Conservation (phyloP, 2,888 invertebrate species). For the Pseudococcus viburni region DNA sequence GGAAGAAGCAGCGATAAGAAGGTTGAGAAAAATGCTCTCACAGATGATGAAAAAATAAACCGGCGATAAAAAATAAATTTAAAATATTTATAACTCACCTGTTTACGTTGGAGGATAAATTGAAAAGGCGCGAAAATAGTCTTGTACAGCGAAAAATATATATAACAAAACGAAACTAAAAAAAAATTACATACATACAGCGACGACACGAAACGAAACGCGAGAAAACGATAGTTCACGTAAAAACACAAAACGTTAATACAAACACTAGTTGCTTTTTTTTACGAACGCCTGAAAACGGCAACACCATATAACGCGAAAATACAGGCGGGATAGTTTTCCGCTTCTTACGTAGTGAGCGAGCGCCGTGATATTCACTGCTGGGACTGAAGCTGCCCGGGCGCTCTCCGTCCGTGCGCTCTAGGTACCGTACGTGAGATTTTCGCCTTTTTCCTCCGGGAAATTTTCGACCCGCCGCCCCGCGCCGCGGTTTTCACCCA, state of each 20-base stretch:
- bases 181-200: slow-evolving; percentile 49
- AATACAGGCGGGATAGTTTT: slow-evolving; percentile 61
- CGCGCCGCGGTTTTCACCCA: slow-evolving; percentile 58
- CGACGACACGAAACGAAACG: slow-evolving; percentile 42
- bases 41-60: slow-evolving; percentile 1
- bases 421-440: slow-evolving; percentile 59
- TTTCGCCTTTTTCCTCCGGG: slow-evolving; percentile 62
- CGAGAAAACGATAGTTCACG: slow-evolving; percentile 63
- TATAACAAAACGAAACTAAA: too few relatives aligned
- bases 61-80: slow-evolving; percentile 2
- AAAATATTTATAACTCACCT: slow-evolving; percentile 36
- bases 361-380: slow-evolving; percentile 63
- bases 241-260: slow-evolving; percentile 61
- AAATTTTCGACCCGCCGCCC: slow-evolving; percentile 44
- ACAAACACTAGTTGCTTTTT: slow-evolving; percentile 66
- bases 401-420: slow-evolving; percentile 61
- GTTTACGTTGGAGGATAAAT: neutral
- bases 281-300: slow-evolving; percentile 60
- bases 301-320: slow-evolving; percentile 62
- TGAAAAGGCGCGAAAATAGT: slow-evolving; percentile 45
- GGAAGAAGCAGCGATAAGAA: neutral
- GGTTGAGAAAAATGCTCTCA: neutral
- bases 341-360: slow-evolving; percentile 56
- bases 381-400: slow-evolving; percentile 62
- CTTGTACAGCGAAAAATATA: neutral